Base-by-base conservation (phyloP, 37 sponge, comb jelly and placozoan genomes). In the Cliona cf. orientalis region DNA sequence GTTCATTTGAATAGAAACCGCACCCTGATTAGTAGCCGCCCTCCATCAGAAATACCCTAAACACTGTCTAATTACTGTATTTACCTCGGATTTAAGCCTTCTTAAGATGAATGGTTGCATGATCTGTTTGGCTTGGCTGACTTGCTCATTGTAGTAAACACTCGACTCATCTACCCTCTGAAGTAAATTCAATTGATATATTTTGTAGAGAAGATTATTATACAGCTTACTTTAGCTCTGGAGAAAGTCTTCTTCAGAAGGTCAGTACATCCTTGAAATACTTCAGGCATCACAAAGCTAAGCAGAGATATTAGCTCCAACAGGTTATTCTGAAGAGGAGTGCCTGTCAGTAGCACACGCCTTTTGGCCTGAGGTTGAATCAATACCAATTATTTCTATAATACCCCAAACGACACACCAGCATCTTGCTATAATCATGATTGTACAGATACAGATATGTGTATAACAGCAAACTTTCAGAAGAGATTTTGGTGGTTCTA, bases 251-350 rank as follows among this genome's bases (percentile, higher is more conserved):
- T 86, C 38, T 62, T 67, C 31, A 87, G 46, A 12, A 34, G 61
- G 26, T 65, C 68, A 21, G 59, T 26, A 49, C 42, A 63, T 42
- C 37, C 33, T 7, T 40, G 31, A 49, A 87, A 87, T 23, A 86
- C 69, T 22, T 69, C 71, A 0, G 88, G 88, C 82, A 87, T 87
- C 22, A 79, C 65, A 45, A 87, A 87, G 29, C 76, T 80, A 69
- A 87, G 82, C 42, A 87, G 77, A 43, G 88, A 87, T 46, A 87
- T 76, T 56, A 86, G 81, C 75, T 87, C 88, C 60, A 80, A 67
- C 28, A 87, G 71, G 83, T 87, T 74, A 28, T 87, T 87, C 70
- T 87, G 88, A 22, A 87, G 71, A n/a, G 88, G 88, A 25, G 88
- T 87, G 17, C 88, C 88, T 22, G 88, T 87, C 25, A 87, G 82